Evolutionary conservation across 2,888 invertebrate genomes (phyloP), one percentile per base, ranked within the genome.

Genomic region (Meteorus colon): DNA sequence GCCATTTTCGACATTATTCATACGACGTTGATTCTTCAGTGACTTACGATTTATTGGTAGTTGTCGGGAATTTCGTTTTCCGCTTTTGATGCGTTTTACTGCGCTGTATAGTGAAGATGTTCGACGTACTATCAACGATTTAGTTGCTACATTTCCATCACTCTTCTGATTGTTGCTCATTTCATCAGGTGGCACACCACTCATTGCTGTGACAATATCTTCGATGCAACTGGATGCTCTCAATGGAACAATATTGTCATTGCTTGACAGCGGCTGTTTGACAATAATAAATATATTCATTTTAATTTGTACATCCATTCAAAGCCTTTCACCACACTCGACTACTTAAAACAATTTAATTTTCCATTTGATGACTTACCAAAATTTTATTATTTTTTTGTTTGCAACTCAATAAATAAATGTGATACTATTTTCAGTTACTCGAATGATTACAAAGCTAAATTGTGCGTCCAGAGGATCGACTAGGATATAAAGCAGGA

Each of bases 41-140:
- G 79, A 79, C 67, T 83, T 86, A 19, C 86, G 86, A 77, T 76
- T 81, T 10, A 79, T 74, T 24, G 81, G 79, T 6, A 72, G 59
- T 60, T 84, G 85, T 14, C 83, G 80, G 2, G 72, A 41, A 14
- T 82, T 75, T 72, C 83, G 87, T 76, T 85, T 87, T 31, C 73
- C 83, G 51, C 74, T 83, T 75, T 85, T 87, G 4, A 87, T 84
- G 68, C 86, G 83, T 74, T 87, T 88, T 4, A 87, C 81, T 1
- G 82, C 81, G 4, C 85, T 81, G 70, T 84, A 87, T 41, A 88
- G 77, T 4, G 86, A 84, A 2, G 85, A 81, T 5, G 83, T 79
- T 5, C 85, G 83, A 34, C 86, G 84, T 16, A 84, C 76, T 10
- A 85, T 84, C n/a, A 83, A 81, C 16, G 84, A 60, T 24, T 86